Conservation (phyloP, 2,113 vertebrate genomes). For the Campylorhamphus procurvoides region DNA sequence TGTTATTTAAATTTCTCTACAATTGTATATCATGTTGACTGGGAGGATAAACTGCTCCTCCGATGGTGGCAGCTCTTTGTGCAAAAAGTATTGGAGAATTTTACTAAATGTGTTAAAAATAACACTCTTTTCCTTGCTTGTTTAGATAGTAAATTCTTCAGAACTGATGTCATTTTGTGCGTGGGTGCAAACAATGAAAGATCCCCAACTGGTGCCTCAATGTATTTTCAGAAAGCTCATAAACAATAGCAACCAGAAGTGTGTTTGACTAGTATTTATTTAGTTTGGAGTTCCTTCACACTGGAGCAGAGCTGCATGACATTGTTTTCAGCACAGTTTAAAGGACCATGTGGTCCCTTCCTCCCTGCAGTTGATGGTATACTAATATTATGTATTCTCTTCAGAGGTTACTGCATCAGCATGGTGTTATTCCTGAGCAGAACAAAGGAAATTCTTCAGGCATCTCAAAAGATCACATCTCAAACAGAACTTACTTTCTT, state of each 20-base stretch:
- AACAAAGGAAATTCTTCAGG: not conserved
- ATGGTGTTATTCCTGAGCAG: conserved; percentile 7
- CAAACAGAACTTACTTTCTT: not conserved
- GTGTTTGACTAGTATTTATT: conserved; percentile 39
- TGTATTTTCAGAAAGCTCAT: conserved; percentile 37
- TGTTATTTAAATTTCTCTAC: not conserved
- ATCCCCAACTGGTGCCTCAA: conserved; percentile 48
- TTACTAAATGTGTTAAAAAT: conserved; percentile 24
- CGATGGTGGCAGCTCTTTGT: not conserved
- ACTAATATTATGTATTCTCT: not conserved
- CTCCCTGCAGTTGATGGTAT: not conserved
- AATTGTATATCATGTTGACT: not conserved
- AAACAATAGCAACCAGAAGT: conserved; percentile 55
- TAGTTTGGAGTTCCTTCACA: conserved; percentile 41
- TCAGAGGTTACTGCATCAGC: conserved; percentile 14
- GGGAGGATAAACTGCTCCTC: not conserved
- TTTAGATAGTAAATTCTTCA: conserved; percentile 47
- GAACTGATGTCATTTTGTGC: conserved; percentile 41
- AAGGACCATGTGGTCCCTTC: not conserved
- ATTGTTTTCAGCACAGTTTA: conserved; percentile 13
- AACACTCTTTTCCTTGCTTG: conserved; percentile 20
- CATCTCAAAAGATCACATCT: not conserved
- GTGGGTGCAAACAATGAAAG: conserved; percentile 51
- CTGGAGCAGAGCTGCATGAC: not conserved
- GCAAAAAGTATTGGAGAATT: not conserved